These are phyloP conservation scores for Turdus rufiventris DNA, from an alignment of 2,113 vertebrate genomes.

Conservation along the genomic window DNA sequence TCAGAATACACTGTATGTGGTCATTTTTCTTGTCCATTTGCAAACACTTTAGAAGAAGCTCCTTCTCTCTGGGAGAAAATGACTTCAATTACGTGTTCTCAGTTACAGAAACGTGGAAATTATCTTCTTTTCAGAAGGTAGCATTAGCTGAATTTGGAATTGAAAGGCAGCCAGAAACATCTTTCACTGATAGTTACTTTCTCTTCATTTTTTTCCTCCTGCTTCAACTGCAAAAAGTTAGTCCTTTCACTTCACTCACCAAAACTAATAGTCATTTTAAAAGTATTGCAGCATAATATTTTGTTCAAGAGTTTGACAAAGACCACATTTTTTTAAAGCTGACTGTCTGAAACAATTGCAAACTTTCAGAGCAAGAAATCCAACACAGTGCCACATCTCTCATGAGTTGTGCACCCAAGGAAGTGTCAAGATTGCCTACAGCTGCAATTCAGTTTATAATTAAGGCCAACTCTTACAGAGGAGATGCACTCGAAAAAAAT, in stretches of 20 bases:
- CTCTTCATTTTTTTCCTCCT: background rate
- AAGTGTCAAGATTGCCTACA: conserved; percentile 27
- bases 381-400: background rate
- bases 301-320: background rate
- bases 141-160: conserved; percentile 71
- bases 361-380: conserved; percentile 18
- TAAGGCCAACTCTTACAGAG: conserved; percentile 14
- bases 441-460: conserved; percentile 35
- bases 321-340: background rate
- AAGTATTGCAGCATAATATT: background rate
- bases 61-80: conserved; percentile 70
- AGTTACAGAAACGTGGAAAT: conserved; percentile 72
- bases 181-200: conserved; percentile 62
- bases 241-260: background rate
- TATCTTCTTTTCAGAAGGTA: conserved; percentile 78
- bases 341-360: background rate
- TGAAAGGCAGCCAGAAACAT: conserved; percentile 70
- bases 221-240: conserved; percentile 52
- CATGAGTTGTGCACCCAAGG: background rate
- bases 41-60: conserved; percentile 62
- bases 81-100: conserved; percentile 77
- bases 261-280: background rate
- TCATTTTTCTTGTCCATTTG: conserved; percentile 70
- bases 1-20: background rate
- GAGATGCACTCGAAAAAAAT: background rate